phyloP scores from a whole-genome alignment of 2,888 invertebrate genomes.

The Melangyna quadrimaculata region DNA sequence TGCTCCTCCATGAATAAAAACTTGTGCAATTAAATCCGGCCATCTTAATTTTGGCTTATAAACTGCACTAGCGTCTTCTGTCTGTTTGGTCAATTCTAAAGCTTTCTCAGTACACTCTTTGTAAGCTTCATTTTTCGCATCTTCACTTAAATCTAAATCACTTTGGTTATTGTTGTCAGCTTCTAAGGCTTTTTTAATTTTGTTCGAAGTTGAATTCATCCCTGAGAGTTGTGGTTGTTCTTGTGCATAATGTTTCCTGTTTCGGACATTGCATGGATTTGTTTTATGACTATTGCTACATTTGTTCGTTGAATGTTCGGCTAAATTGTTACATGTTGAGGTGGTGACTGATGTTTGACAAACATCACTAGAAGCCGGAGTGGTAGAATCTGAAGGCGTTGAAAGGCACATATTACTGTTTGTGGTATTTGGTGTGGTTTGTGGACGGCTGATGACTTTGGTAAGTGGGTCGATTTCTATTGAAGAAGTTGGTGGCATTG shows the following conservation, averaged over 20 bases:
- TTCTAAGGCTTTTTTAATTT: constrained; percentile 61
- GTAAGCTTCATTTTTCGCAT: constrained; percentile 77
- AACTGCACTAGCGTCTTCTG: constrained; percentile 64
- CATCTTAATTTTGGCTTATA: constrained; percentile 86
- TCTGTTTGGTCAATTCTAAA: background rate
- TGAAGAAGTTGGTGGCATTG: constrained; percentile 66
- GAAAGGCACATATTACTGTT: constrained; percentile 63
- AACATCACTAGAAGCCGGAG: constrained; percentile 15
- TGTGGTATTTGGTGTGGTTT: constrained; percentile 10
- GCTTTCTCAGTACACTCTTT: constrained; percentile 73
- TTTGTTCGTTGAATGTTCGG: constrained; percentile 27
- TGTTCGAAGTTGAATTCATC: constrained; percentile 56
- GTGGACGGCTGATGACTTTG: constrained; percentile 29
- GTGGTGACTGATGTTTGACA: constrained; percentile 20
- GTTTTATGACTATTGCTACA: background rate
- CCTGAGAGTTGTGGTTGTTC: too few relatives aligned
- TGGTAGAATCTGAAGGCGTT: constrained; percentile 44
- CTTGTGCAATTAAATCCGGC: constrained; percentile 87
- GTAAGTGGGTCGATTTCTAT: constrained; percentile 39
- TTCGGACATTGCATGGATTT: constrained; percentile 22
- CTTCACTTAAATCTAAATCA: constrained; percentile 74
- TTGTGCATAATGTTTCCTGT: constrained; percentile 49
- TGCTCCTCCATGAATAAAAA: constrained; percentile 86
- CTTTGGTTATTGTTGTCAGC: constrained; percentile 40
- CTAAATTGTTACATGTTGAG: constrained; percentile 45